These are phyloP conservation scores for Dryadula phaetusa DNA, from an alignment of 2,888 invertebrate genomes.

Conservation along the genomic window DNA sequence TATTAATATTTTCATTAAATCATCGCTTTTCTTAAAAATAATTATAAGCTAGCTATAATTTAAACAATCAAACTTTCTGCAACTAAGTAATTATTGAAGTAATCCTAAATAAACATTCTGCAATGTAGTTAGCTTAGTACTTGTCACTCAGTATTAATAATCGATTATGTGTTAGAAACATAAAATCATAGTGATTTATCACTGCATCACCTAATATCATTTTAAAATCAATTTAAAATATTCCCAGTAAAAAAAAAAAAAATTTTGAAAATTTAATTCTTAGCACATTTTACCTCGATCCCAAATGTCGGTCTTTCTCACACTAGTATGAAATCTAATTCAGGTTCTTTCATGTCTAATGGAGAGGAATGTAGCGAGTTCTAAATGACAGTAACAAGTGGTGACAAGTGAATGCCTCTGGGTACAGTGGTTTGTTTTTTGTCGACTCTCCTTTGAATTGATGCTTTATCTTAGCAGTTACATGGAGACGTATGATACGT, in stretches of 20 bases:
- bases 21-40: too few relatives aligned
- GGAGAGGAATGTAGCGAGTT: constrained; percentile 35
- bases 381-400: constrained; percentile 37
- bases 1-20: too few relatives aligned
- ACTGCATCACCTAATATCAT: background rate
- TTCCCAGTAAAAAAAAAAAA: too few relatives aligned
- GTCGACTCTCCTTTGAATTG: constrained; percentile 18
- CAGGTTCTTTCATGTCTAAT: constrained; percentile 28
- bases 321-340: constrained; percentile 30
- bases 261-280: background rate
- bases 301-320: constrained; percentile 13
- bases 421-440: constrained; percentile 31
- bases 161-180: background rate
- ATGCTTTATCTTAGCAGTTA: constrained; percentile 16
- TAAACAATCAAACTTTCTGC: too few relatives aligned
- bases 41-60: too few relatives aligned
- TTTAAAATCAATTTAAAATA: too few relatives aligned
- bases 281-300: background rate
- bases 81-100: too few relatives aligned
- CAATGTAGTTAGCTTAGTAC: too few relatives aligned
- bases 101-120: too few relatives aligned
- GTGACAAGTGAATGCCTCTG: constrained; percentile 33
- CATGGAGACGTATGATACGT: constrained; percentile 9
- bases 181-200: too few relatives aligned
- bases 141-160: too few relatives aligned